phyloP scores from a whole-genome alignment of 2,888 invertebrate species.

The Bimastos eiseni region DNA sequence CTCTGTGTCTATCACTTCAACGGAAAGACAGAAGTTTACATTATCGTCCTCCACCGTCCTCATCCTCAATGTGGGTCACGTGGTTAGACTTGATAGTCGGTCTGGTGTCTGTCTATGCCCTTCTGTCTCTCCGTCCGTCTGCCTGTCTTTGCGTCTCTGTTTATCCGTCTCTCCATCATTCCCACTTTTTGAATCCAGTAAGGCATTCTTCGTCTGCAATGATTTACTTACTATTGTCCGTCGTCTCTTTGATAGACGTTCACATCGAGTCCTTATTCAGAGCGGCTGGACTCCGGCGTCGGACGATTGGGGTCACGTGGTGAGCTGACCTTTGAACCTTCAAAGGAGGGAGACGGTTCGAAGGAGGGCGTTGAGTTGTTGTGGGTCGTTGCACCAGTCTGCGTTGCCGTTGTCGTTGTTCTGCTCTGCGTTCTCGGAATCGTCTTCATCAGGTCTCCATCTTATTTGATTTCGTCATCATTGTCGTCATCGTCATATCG shows the following conservation, averaged over 20 bases:
- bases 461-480: not conserved
- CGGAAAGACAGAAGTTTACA: no score
- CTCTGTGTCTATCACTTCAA: no score
- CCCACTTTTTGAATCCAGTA: no score
- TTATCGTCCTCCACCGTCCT: no score
- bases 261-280: constrained; percentile 37
- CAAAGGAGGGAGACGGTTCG: not conserved
- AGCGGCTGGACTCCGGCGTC: constrained; percentile 18
- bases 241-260: constrained; percentile 34
- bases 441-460: constrained; percentile 46
- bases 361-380: constrained; percentile 61
- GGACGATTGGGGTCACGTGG: not conserved
- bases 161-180: no score
- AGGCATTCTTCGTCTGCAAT: not conserved
- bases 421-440: constrained; percentile 74
- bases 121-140: no score
- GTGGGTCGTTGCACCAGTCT: constrained; percentile 88
- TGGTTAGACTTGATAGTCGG: no score
- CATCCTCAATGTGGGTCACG: no score
- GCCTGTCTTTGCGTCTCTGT: no score
- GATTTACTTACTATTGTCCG: not conserved
- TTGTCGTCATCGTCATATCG: no score
- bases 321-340: not conserved
- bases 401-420: constrained; percentile 84
- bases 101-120: no score